Conservation (phyloP, 2,797 vertebrate species). For the Apogon hyalosoma region DNA sequence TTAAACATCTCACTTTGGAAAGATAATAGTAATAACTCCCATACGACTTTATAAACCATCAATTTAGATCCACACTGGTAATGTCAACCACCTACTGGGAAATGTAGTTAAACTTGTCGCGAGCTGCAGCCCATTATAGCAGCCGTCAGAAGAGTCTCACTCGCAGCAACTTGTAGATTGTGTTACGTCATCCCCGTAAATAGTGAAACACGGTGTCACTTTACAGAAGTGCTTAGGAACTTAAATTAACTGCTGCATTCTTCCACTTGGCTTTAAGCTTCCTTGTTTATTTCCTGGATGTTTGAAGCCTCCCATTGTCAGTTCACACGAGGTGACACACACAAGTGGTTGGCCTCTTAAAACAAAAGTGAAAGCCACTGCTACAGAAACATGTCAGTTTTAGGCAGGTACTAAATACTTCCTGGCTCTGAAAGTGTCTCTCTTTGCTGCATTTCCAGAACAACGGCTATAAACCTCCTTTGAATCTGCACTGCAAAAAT, state of each 20-base stretch:
- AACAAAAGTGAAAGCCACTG: background rate
- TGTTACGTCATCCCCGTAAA: background rate
- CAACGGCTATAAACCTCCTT: constrained; percentile 2
- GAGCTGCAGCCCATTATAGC: background rate
- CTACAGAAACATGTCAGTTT: background rate
- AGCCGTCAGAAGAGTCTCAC: background rate
- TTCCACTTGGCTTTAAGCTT: background rate
- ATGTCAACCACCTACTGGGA: too few relatives aligned
- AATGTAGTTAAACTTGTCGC: too few relatives aligned
- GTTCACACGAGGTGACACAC: constrained; percentile 7
- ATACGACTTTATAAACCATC: too few relatives aligned
- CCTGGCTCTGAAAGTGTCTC: background rate
- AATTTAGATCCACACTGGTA: too few relatives aligned
- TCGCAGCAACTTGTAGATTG: background rate
- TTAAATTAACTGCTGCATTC: background rate
- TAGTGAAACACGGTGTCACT: constrained; percentile 1
- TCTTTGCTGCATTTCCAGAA: constrained; percentile 1
- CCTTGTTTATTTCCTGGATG: background rate
- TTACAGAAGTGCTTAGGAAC: constrained; percentile 4
- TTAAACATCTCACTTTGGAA: too few relatives aligned
- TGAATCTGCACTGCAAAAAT: background rate
- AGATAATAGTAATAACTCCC: too few relatives aligned
- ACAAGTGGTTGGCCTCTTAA: background rate
- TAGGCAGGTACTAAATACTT: constrained; percentile 9
- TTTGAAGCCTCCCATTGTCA: constrained; percentile 19